Base-by-base conservation (phyloP, 2,797 vertebrate species). In the Nannoperca australis region DNA sequence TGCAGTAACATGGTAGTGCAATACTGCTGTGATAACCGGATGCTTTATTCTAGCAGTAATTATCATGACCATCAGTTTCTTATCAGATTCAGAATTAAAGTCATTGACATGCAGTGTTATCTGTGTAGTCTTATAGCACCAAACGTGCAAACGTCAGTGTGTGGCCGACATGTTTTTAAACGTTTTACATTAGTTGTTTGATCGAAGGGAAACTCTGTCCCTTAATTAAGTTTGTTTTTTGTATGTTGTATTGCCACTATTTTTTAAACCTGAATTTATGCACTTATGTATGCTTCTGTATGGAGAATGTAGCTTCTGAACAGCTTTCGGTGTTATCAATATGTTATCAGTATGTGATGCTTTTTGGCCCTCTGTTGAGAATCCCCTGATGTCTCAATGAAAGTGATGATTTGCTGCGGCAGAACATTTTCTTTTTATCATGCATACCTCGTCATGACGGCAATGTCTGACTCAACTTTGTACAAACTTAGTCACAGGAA, bases 231-330 rank as follows among this genome's bases (percentile, higher is more conserved):
- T 38, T 38, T 40, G 4, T 82, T 84, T 79, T 88, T 85, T 90
- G 42, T 87, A 79, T 79, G 77, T 84, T 87, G 75, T 80, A 65
- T 81, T 22, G 76, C 65, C 79, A 89, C 74, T 85, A 56, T 80
- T 89, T 83, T 84, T 88, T 78, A 51, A 73, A 76, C 56, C 64
- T 76, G 74, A 88, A 88, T 84, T 88, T 77, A 91, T 93, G 91
- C 91, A 88, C 90, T 91, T 86, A 53, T 79, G 81, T 92, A 91
- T 83, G 92, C 91, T 92, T 94, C 78, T 91, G 78, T 92, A 85
- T 88, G 90, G 67, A 79, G 93, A 94, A 93, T 93, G 92, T 93
- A 93, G 87, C 88, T 91, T 90, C 76, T 89, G 73, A 86, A 83
- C 78, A 89, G 89, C 89, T 70, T 90, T 91, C 32, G 30, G 60